Conservation (phyloP, 2,888 invertebrate genomes). For the Oscheius myriophilus region DNA sequence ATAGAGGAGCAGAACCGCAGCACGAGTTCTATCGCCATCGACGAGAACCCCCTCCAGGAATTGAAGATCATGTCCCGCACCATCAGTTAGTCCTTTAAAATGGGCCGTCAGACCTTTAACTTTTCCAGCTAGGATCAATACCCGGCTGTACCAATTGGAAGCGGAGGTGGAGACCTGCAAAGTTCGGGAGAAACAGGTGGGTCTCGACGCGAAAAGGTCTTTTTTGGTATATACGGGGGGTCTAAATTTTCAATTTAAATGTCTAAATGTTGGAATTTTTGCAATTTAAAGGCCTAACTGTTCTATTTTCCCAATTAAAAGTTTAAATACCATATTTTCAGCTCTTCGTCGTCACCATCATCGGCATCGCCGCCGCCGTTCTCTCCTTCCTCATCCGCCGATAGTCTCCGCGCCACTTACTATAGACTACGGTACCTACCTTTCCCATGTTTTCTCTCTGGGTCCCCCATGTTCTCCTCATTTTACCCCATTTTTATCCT, state of each 20-base stretch:
- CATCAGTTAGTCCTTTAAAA: slow-evolving; percentile 29
- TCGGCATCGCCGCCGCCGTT: slow-evolving; percentile 33
- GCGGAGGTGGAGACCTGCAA: slow-evolving; percentile 48
- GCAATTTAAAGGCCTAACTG: too few relatives aligned
- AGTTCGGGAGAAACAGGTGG: slow-evolving; percentile 30
- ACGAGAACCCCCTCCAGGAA: slow-evolving; percentile 61
- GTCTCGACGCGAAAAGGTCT: background rate
- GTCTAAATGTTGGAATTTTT: too few relatives aligned
- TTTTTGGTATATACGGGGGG: too few relatives aligned
- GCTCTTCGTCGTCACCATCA: slow-evolving; percentile 25
- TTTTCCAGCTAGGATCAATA: slow-evolving; percentile 42
- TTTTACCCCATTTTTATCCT: too few relatives aligned
- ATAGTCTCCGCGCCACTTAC: too few relatives aligned
- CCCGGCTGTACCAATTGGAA: slow-evolving; percentile 53
- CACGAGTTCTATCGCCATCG: slow-evolving; percentile 55
- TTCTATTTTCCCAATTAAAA: too few relatives aligned
- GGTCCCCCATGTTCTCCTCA: too few relatives aligned
- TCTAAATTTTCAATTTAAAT: too few relatives aligned
- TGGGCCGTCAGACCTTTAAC: background rate
- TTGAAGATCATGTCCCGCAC: slow-evolving; percentile 55
- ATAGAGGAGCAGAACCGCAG: slow-evolving; percentile 21
- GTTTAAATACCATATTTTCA: too few relatives aligned
- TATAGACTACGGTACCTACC: too few relatives aligned
- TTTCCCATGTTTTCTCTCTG: too few relatives aligned
- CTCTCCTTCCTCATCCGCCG: slow-evolving; percentile 30